phyloP scores from a whole-genome alignment of 2,113 vertebrate species.

The Lasiurus cinereus region DNA sequence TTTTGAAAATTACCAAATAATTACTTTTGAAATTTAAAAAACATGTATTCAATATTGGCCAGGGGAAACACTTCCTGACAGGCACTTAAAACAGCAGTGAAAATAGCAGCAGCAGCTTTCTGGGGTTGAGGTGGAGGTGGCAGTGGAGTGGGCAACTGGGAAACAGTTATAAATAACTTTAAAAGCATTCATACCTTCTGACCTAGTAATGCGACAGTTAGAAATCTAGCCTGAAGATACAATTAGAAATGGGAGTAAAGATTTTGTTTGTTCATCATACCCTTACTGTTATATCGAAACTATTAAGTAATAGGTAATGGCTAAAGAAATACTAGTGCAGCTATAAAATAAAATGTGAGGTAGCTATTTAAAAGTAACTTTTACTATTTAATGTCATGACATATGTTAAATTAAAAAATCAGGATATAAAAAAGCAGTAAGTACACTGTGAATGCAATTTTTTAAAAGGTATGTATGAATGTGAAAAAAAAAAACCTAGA shows the following conservation, averaged over 20 bases:
- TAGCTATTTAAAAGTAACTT: constrained; percentile 48
- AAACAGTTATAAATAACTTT: neutral
- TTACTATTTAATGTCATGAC: neutral
- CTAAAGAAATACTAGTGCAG: neutral
- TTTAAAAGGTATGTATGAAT: neutral
- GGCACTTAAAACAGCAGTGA: neutral
- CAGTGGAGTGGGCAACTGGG: neutral
- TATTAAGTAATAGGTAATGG: neutral
- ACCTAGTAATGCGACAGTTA: neutral
- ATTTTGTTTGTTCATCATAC: neutral
- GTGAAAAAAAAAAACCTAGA: constrained; percentile 18
- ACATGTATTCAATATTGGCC: neutral
- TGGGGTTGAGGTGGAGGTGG: no score
- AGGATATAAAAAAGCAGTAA: constrained; percentile 44
- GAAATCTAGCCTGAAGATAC: constrained; percentile 17
- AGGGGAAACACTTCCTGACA: neutral
- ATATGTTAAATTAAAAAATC: neutral
- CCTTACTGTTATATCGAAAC: neutral
- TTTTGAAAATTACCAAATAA: constrained; percentile 51
- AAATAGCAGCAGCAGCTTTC: neutral
- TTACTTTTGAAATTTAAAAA: constrained; percentile 26
- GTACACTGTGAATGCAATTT: neutral
- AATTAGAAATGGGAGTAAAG: constrained; percentile 44
- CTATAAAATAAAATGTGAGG: constrained; percentile 18
- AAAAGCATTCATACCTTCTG: neutral